Base-by-base conservation (phyloP, 2,113 vertebrate genomes). In the Cryptotis parvus region DNA sequence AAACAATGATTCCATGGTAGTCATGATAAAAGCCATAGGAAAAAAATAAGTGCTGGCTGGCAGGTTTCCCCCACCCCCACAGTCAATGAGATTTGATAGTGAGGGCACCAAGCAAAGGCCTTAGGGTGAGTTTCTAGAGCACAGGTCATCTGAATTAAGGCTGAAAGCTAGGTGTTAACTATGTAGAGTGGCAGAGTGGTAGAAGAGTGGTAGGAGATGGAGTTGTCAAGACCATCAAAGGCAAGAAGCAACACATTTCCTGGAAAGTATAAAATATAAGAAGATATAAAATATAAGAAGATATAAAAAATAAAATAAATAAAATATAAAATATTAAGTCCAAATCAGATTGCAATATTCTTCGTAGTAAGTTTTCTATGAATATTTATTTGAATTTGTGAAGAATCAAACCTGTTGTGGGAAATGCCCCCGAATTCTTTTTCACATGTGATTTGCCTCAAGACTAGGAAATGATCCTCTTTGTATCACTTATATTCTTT, bases 341-440 rank as follows among this genome's bases (percentile, higher is more conserved):
- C 35, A 77, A 41, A 29, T 39, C 33, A 84, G 79, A 45, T 55
- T 82, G 73, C 33, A 79, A 7, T 52, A 63, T 90, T 82, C 93
- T 18, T 35, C 45, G 24, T 20, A 29, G 33, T 75, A 18, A 35
- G 52, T 74, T 95, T 92, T 91, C 49, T 37, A 26, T 45, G 87
- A 93, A 69, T 73, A 91, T 87, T 49, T 73, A n/a, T 73, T 43
- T 93, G 68, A 93, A 83, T 91, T 91, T 33, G 55, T 18, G 26
- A 93, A 84, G 31, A 58, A 65, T 84, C 37, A 49, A 85, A 91
- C 37, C 20, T 66, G 15, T 24, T 65, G 73, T 68, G 39, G 43
- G 35, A 83, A 83, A 90, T 31, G 49, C 7, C 18, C 11, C 61
- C 37, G 41, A 84, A 84, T 92, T 89, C n/a, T 43, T 15, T 93